phyloP scores from a whole-genome alignment of 2,888 invertebrate species.

The Phragmatobia fuliginosa region DNA sequence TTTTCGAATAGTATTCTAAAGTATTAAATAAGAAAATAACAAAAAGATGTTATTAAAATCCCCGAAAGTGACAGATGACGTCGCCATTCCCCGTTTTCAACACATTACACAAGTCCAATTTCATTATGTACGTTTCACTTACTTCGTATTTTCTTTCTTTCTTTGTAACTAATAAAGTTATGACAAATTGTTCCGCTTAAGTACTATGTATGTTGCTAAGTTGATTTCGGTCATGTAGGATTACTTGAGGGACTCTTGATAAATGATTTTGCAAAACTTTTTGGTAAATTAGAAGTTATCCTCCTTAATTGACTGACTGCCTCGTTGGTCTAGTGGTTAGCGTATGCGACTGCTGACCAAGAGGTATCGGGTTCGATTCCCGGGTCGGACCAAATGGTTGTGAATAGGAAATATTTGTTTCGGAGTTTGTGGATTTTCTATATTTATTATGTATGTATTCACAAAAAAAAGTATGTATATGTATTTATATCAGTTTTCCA shows the following conservation, averaged over 20 bases:
- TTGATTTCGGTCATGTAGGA: neutral
- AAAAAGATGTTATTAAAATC: slow-evolving; percentile 13
- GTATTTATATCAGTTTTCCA: no score
- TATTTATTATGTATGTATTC: no score
- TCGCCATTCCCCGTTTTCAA: slow-evolving; percentile 25
- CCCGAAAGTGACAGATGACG: slow-evolving; percentile 33
- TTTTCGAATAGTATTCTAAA: neutral
- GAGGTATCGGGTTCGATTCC: no score
- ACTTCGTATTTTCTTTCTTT: slow-evolving; percentile 14
- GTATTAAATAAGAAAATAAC: neutral
- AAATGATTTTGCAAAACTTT: neutral
- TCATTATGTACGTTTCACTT: slow-evolving; percentile 41
- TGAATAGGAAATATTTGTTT: no score
- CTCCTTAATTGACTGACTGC: no score
- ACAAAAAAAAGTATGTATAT: no score
- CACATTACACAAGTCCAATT: slow-evolving; percentile 39
- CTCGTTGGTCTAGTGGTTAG: no score
- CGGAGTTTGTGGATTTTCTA: no score
- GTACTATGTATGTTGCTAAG: neutral
- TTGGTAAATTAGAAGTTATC: neutral
- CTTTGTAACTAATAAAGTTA: slow-evolving; percentile 4
- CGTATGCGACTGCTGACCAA: no score
- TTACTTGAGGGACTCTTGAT: no score
- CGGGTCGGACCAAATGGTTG: no score
- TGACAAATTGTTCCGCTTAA: slow-evolving; percentile 11